Conservation (phyloP, 2,113 vertebrate genomes). For the Brachypteracias leptosomus region DNA sequence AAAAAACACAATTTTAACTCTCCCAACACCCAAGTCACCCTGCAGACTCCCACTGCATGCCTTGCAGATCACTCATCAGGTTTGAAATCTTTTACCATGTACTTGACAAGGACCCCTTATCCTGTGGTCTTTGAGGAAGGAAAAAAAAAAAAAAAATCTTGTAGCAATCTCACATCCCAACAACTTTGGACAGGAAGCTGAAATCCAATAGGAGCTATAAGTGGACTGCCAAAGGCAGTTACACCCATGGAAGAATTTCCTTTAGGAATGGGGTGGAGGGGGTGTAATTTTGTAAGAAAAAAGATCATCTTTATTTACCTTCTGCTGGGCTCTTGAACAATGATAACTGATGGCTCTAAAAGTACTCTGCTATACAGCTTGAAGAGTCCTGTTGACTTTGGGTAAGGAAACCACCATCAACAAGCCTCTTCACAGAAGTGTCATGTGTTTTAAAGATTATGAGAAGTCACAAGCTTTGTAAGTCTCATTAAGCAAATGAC, state of each 20-base stretch:
- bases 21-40: not conserved
- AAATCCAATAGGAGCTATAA: not conserved
- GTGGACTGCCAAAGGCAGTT: not conserved
- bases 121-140: not conserved
- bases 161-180: not conserved
- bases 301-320: not conserved
- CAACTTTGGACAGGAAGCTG: not conserved
- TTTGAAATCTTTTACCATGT: not conserved
- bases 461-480: slow-evolving; percentile 1
- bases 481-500: not conserved
- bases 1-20: not conserved
- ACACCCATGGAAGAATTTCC: not conserved
- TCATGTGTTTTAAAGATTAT: not conserved
- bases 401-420: not conserved
- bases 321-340: not conserved
- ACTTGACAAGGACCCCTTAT: not conserved
- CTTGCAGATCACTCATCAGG: not conserved
- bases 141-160: not conserved
- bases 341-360: not conserved
- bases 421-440: not conserved
- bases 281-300: not conserved
- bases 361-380: not conserved
- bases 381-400: not conserved
- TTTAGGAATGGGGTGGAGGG: not conserved
- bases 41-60: not conserved